Conservation (phyloP, 2,797 vertebrate species). For the Tangara arthus region DNA sequence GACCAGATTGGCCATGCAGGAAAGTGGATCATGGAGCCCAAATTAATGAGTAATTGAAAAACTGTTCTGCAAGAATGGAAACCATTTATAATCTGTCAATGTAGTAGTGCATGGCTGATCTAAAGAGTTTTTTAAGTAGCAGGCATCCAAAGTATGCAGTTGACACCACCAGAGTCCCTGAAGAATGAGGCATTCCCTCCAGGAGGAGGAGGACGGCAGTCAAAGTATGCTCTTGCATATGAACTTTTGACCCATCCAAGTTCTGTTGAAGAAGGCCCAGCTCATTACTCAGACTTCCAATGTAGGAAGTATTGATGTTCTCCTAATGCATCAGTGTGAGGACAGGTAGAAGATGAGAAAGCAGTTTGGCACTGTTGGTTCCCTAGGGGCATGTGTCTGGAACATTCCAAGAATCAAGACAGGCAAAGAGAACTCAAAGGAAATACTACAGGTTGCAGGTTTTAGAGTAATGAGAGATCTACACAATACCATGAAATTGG, state of each 20-base stretch:
- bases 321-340: neutral
- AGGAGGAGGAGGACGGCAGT: neutral
- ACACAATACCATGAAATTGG: neutral
- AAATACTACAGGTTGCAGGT: neutral
- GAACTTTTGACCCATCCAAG: neutral
- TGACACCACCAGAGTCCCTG: neutral
- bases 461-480: neutral
- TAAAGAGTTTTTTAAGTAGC: neutral
- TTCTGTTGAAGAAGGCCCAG: neutral
- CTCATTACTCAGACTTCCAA: neutral
- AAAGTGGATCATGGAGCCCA: neutral
- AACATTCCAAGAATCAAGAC: neutral
- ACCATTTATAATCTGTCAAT: neutral
- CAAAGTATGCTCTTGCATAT: neutral
- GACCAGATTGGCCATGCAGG: neutral
- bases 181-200: neutral
- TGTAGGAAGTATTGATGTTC: neutral
- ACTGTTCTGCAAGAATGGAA: neutral
- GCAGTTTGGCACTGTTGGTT: neutral
- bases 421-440: neutral
- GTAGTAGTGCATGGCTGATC: fast-evolving
- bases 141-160: neutral
- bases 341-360: neutral
- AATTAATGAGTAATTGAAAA: neutral
- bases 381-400: neutral